Evolutionary conservation across 1,140 invertebrate species (phyloP).

Genomic region (Callitettix versicolor): DNA sequence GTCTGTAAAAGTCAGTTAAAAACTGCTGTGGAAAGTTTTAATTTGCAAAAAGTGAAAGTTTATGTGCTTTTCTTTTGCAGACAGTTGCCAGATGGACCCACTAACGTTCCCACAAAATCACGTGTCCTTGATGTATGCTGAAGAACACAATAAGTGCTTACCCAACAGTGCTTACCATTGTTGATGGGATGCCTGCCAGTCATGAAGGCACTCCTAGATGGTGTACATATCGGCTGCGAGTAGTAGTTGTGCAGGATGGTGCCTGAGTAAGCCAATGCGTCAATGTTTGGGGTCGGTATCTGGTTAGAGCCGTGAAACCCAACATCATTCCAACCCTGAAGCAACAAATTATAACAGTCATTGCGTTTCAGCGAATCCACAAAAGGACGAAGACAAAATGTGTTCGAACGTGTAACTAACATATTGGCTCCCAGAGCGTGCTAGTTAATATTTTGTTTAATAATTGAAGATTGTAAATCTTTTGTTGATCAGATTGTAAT

Average conservation of each 20-base stretch:
- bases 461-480: background rate
- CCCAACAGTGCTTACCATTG: constrained; percentile 27
- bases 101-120: no score
- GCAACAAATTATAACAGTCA: background rate
- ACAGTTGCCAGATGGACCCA: no score
- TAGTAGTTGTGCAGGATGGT: constrained; percentile 40
- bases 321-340: constrained; percentile 50
- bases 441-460: constrained; percentile 6
- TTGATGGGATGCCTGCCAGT: constrained; percentile 48
- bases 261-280: constrained; percentile 40
- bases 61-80: no score
- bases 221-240: constrained; percentile 41
- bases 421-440: background rate
- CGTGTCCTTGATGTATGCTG: no score
- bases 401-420: background rate
- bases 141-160: no score
- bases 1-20: no score
- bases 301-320: constrained; percentile 51
- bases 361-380: no score
- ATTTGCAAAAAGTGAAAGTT: no score
- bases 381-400: background rate
- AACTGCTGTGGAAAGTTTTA: no score
- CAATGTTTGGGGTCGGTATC: constrained; percentile 47
- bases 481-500: background rate
- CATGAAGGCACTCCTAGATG: constrained; percentile 43